Base-by-base conservation (phyloP, 2,888 invertebrate species). In the Tipula lateralis region DNA sequence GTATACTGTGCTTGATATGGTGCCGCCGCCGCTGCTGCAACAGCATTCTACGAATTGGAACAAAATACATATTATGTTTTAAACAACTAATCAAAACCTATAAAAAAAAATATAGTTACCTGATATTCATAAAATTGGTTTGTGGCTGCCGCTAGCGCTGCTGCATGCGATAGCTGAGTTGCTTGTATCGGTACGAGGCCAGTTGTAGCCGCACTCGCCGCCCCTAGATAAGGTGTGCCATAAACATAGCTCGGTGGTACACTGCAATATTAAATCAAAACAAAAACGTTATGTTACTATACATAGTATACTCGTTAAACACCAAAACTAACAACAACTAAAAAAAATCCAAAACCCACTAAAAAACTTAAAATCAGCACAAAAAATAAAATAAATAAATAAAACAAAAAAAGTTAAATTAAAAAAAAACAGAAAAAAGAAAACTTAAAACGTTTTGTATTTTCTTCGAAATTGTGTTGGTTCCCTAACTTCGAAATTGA, bases 121-220 rank as follows among this genome's bases (percentile, higher is more conserved):
- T 95, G 95, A 90, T 96, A 95, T 91, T 95, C 95, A 89, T 95
- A 95, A 88, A 95, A 93, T 88, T 96, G 95, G 87, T 94, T 94
- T 84, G 92, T 91, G n/a, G 95, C 95, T 0, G 95, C 95, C 12
- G 95, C 95, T 85, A 95, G 92, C 0, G 95, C 95, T 7, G 95
- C 95, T 0, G 95, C 95, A 88, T 94, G 94, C 87, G 93, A 93
- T 87, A 94, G 89, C 88, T 94, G 94, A 32, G 91, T 90, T 34
- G 92, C 91, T 85, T 93, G 94, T 87, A 94, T 91, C 87, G 94
- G 94, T 87, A 95, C 93, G 87, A 94, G 89, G 84, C 95, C 94
- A 12, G 87, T 86, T n/a, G 87, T 86, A 2, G 87, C 87, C 13
- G 87, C 87, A 16, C 86, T 94, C 19, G 94, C 94, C 4, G 93